These are phyloP conservation scores for Archips xylosteana DNA, from an alignment of 2,888 invertebrate genomes.

Conservation along the genomic window DNA sequence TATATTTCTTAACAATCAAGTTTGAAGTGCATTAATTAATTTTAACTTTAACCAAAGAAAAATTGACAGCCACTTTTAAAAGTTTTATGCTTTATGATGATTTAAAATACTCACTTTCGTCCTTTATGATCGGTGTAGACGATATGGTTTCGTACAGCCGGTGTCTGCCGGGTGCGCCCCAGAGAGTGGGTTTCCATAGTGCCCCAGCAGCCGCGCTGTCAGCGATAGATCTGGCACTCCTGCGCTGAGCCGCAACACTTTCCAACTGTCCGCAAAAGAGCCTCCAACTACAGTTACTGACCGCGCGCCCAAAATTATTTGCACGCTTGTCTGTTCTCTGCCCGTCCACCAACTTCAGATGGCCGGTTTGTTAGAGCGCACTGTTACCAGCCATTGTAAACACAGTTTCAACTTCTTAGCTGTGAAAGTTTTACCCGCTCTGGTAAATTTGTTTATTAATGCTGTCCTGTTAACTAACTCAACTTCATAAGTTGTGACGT, in stretches of 20 bases:
- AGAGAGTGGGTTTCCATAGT: slow-evolving; percentile 75
- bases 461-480: slow-evolving; percentile 64
- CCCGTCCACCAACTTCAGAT: slow-evolving; percentile 69
- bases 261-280: slow-evolving; percentile 60
- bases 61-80: background rate
- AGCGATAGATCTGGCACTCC: slow-evolving; percentile 47
- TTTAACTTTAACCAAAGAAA: background rate
- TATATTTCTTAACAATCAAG: slow-evolving; percentile 67
- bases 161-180: slow-evolving; percentile 67
- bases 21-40: slow-evolving; percentile 42
- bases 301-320: slow-evolving; percentile 72
- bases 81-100: background rate
- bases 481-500: slow-evolving; percentile 48
- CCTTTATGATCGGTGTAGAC: slow-evolving; percentile 84
- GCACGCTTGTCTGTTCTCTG: slow-evolving; percentile 47
- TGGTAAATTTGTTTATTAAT: slow-evolving; percentile 78
- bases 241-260: slow-evolving; percentile 54
- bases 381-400: slow-evolving; percentile 73
- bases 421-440: slow-evolving; percentile 73
- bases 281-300: slow-evolving; percentile 43
- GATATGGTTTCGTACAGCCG: slow-evolving; percentile 80
- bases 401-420: slow-evolving; percentile 78
- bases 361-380: slow-evolving; percentile 78
- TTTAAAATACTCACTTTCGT: slow-evolving; percentile 75
- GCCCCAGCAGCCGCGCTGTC: slow-evolving; percentile 46